phyloP scores from a whole-genome alignment of 1,140 invertebrate genomes.

The Wasmannia auropunctata region DNA sequence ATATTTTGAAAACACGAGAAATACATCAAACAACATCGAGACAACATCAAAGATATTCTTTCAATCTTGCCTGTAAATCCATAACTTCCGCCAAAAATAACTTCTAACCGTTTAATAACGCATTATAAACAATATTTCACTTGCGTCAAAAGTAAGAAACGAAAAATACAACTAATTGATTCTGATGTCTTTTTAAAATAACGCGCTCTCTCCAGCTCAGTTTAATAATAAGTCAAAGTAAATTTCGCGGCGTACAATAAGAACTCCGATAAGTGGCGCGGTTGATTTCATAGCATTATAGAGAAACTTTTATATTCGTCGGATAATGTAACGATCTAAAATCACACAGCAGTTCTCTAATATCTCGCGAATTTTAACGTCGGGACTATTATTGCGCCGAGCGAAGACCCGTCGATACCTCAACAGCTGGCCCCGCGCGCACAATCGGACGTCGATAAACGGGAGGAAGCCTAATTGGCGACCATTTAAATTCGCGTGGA shows the following conservation, averaged over 20 bases:
- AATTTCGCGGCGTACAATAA: not conserved
- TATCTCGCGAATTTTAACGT: not conserved
- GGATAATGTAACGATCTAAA: not conserved
- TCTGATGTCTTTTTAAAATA: not conserved
- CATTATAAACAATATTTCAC: not conserved
- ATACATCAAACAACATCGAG: not conserved
- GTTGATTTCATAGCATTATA: not conserved
- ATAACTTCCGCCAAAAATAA: not conserved
- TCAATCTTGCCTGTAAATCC: not conserved
- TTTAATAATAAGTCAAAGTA: not conserved
- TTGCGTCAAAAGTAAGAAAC: not conserved
- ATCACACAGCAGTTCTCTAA: not conserved
- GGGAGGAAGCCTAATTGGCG: slow-evolving; percentile 51
- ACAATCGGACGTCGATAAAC: not conserved
- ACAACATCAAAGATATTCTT: slow-evolving; percentile 1
- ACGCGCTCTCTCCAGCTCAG: not conserved
- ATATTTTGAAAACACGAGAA: not conserved
- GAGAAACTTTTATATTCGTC: not conserved
- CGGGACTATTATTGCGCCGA: not conserved
- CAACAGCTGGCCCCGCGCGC: slow-evolving; percentile 41
- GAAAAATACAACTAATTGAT: not conserved
- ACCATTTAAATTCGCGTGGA: slow-evolving; percentile 59
- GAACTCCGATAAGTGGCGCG: not conserved
- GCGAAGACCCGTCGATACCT: not conserved
- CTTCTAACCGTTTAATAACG: not conserved